These are phyloP conservation scores for Cacoxenus indagator DNA, from an alignment of 2,888 invertebrate genomes.

Conservation along the genomic window DNA sequence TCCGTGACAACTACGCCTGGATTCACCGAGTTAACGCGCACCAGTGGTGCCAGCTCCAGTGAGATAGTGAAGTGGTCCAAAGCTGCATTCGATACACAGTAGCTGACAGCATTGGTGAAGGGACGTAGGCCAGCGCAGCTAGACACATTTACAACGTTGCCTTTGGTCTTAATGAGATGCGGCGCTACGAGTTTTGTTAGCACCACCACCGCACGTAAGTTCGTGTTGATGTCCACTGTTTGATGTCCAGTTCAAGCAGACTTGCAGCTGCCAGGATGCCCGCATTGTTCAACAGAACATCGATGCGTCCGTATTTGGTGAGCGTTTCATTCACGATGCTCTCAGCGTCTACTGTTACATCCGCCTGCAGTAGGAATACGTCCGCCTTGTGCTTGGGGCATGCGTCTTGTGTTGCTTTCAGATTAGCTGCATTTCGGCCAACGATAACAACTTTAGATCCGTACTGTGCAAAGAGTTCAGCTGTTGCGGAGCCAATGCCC, in stretches of 20 bases:
- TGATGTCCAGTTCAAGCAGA: conserved; percentile 83
- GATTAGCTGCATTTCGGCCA: conserved; percentile 79
- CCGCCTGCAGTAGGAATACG: conserved; percentile 73
- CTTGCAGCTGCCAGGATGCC: conserved; percentile 83
- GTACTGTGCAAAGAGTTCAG: conserved; percentile 76
- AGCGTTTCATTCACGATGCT: conserved; percentile 79
- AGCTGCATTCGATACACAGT: conserved; percentile 93
- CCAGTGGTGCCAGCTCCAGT: conserved; percentile 83
- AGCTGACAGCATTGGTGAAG: conserved; percentile 88
- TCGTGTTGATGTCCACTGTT: conserved; percentile 86
- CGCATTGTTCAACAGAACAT: conserved; percentile 88
- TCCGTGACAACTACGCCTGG: conserved; percentile 92
- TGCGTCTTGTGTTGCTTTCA: conserved; percentile 75
- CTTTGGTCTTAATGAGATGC: conserved; percentile 82
- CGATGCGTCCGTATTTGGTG: conserved; percentile 76
- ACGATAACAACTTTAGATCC: conserved; percentile 76
- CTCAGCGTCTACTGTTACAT: conserved; percentile 77
- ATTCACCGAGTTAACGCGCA: conserved; percentile 91
- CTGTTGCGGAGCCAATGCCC: conserved; percentile 82
- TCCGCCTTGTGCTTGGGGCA: conserved; percentile 67
- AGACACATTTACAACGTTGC: conserved; percentile 92
- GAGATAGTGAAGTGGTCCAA: conserved; percentile 94
- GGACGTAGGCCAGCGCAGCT: conserved; percentile 90
- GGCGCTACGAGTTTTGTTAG: conserved; percentile 87
- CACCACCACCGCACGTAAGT: conserved; percentile 82